phyloP scores from a whole-genome alignment of 2,797 vertebrate species.

The Cottoperca gobio region DNA sequence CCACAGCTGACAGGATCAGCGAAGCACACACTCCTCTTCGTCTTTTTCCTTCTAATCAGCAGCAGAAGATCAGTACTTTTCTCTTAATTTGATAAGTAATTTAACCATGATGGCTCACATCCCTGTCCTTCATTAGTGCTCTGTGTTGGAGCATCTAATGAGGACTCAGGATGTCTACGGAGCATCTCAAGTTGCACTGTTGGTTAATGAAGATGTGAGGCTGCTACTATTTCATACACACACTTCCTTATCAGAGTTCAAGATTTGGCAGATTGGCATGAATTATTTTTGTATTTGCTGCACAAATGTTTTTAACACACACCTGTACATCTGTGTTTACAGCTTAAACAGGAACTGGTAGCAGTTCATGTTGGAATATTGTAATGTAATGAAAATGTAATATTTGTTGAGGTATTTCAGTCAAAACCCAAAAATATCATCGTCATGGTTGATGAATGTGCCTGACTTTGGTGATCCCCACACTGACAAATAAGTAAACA shows the following conservation, averaged over 20 bases:
- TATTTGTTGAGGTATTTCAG: too few relatives aligned
- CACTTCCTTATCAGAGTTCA: neutral
- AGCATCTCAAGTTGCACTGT: neutral
- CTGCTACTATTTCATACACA: too few relatives aligned
- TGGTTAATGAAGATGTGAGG: too few relatives aligned
- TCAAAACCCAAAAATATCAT: too few relatives aligned
- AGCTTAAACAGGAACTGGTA: too few relatives aligned
- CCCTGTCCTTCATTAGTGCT: constrained; percentile 1
- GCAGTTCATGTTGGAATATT: too few relatives aligned
- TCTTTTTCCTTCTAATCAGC: constrained; percentile 7
- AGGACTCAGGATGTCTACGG: constrained; percentile 3
- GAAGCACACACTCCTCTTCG: neutral
- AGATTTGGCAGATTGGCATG: neutral
- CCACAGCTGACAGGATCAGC: constrained; percentile 19
- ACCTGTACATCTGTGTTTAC: too few relatives aligned
- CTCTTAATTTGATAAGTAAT: constrained; percentile 5
- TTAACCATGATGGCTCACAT: constrained; percentile 1
- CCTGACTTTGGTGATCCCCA: too few relatives aligned
- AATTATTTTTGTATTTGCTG: neutral
- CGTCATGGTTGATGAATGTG: too few relatives aligned
- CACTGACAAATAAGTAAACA: too few relatives aligned
- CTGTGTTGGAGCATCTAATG: constrained; percentile 1
- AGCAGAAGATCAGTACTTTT: neutral
- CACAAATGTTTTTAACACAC: too few relatives aligned
- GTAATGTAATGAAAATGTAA: too few relatives aligned